Evolutionary conservation across 35 echinoderm and acorn worm genomes (phyloP), one percentile per base, ranked within the genome.

Genomic region (Eucidaris tribuloides): DNA sequence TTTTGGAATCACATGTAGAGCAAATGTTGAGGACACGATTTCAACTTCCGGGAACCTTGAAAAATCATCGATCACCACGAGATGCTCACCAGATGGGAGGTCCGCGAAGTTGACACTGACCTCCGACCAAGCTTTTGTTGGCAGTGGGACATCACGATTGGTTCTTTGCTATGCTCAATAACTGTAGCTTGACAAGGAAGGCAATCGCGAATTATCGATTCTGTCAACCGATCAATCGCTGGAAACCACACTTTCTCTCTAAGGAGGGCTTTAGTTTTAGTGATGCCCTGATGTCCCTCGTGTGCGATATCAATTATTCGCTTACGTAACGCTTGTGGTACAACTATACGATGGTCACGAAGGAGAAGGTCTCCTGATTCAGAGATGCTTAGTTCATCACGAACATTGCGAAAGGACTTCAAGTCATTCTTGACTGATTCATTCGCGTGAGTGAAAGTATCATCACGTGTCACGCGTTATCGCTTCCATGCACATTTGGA

Each of bases 221-320:
- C 87, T 29, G 84, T 82, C 25, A 62, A 52, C 3, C 60, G 42
- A 60, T 87, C 88, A 2, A 96, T 77, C 3, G 78, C 76, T 14
- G 88, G 93, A 32, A 96, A 96, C 87, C 93, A 96, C 24, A 91
- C 79, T 49, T 96, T 91, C 44, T 91, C 65, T 4, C 93, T 28
- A 11, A 96, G 25, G 14, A 91, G 58, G 29, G 55, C 50, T 59
- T 96, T 96, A 7, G 88, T 96, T 22, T 87, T 91, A 5, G 87
- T 74, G 5, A 91, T 74, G 1, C 93, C 93, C 50, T 91, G 88
- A 48, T 96, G 88, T 3, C 83, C 93, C 32, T 83, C 56, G 37
- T 96, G 93, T 15, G 93, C 84, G 28, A 96, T 61, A 32, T 96
- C 79, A 18, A n/a, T 36, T 5, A 80, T 74, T 43, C 57, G 64